Conservation (phyloP, 2,888 invertebrate genomes). For the Aleiodes testaceus region DNA sequence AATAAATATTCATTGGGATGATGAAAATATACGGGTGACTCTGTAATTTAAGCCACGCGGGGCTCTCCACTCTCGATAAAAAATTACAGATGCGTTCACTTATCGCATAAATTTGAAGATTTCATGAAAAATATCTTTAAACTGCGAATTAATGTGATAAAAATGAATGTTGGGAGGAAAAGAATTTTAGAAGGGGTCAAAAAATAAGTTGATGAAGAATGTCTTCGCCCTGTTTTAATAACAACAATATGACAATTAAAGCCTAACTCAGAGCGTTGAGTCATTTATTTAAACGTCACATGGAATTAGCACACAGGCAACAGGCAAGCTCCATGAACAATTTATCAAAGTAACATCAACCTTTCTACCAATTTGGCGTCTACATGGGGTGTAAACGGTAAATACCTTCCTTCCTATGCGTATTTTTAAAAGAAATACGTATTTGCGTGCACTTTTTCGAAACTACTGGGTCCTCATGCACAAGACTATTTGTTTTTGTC, state of each 20-base stretch:
- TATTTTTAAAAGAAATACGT: constrained; percentile 43
- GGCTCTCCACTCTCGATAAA: too few relatives aligned
- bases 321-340: constrained; percentile 51
- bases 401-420: constrained; percentile 27
- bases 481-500: constrained; percentile 8
- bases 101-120: too few relatives aligned
- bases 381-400: constrained; percentile 23
- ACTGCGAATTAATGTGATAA: too few relatives aligned
- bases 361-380: constrained; percentile 27
- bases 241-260: constrained; percentile 38
- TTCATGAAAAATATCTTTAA: too few relatives aligned
- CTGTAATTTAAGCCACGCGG: neutral
- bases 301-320: constrained; percentile 58
- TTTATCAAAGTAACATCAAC: constrained; percentile 68
- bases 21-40: neutral
- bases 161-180: too few relatives aligned
- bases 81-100: too few relatives aligned
- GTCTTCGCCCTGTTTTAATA: constrained; percentile 17
- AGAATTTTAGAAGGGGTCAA: neutral
- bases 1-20: neutral
- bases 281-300: constrained; percentile 62
- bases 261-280: constrained; percentile 38
- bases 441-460: constrained; percentile 23
- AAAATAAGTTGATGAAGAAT: constrained; percentile 1
- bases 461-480: neutral